Evolutionary conservation across 2,113 vertebrate genomes (phyloP).

Genomic region (Phycodurus eques): DNA sequence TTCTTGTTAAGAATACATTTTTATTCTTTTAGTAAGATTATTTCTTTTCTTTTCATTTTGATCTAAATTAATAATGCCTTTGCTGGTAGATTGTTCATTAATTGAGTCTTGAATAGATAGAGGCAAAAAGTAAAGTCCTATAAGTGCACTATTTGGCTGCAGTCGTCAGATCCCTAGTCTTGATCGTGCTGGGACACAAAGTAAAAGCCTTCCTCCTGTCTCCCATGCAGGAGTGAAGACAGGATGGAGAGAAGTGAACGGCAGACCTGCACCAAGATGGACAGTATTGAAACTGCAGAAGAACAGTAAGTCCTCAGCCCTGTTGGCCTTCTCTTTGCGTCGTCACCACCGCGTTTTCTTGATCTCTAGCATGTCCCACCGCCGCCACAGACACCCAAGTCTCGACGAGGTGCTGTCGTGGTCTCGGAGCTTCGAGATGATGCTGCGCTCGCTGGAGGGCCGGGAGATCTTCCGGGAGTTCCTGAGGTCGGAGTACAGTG

Average conservation of each 20-base stretch:
- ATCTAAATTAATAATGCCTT: neutral
- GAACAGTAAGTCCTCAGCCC: conserved; percentile 66
- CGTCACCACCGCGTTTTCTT: neutral
- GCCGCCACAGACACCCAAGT: conserved; percentile 74
- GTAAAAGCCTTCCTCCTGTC: neutral
- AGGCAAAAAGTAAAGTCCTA: no score
- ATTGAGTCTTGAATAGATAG: no score
- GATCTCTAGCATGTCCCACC: conserved; percentile 1
- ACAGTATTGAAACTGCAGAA: conserved; percentile 75
- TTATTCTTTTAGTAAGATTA: neutral
- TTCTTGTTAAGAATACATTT: no score
- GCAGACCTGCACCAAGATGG: conserved; percentile 77
- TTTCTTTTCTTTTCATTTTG: neutral
- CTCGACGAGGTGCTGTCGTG: conserved; percentile 91
- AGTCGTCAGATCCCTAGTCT: neutral
- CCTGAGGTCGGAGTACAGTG: conserved; percentile 95
- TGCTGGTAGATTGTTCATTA: no score
- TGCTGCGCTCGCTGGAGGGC: conserved; percentile 92
- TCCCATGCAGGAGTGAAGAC: conserved; percentile 72
- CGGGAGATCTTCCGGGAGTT: conserved; percentile 92
- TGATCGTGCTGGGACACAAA: neutral
- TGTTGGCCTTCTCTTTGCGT: neutral
- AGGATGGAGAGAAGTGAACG: conserved; percentile 67
- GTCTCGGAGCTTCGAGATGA: conserved; percentile 96
- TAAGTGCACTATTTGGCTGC: no score